These are phyloP conservation scores for Patiria pectinifera DNA, from an alignment of 53 echinoderm and acorn worm genomes.

Conservation along the genomic window DNA sequence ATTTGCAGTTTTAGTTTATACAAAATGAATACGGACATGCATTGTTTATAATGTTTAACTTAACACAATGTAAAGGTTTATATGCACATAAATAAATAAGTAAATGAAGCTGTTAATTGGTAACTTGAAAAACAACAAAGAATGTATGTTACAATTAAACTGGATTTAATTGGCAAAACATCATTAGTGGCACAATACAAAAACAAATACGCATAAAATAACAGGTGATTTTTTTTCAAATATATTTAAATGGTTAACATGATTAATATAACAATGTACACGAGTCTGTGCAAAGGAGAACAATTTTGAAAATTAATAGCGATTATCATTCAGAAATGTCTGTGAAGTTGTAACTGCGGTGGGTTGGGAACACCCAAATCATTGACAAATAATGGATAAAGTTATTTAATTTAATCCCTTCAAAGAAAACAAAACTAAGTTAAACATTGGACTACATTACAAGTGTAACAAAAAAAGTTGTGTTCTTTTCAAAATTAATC, in stretches of 20 bases:
- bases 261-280: neutral
- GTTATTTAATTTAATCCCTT: neutral
- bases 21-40: slow-evolving; percentile 42
- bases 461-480: too few relatives aligned
- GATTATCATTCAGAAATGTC: neutral
- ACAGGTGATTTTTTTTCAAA: neutral
- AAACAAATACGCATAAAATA: neutral
- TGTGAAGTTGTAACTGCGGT: neutral
- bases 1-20: neutral
- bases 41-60: slow-evolving; percentile 4
- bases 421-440: neutral
- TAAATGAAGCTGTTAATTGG: neutral
- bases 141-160: slow-evolving; percentile 5
- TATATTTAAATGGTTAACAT: neutral
- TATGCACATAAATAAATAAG: slow-evolving; percentile 45
- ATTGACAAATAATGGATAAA: neutral
- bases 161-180: slow-evolving; percentile 11
- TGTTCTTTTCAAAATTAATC: too few relatives aligned
- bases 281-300: neutral
- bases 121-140: slow-evolving; percentile 1
- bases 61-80: neutral
- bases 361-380: neutral
- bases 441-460: too few relatives aligned
- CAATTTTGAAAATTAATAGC: neutral
- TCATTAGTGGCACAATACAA: slow-evolving; percentile 15